These are phyloP conservation scores for Pseudomyrmex pallidus DNA, from an alignment of 1,140 invertebrate species.

Conservation along the genomic window DNA sequence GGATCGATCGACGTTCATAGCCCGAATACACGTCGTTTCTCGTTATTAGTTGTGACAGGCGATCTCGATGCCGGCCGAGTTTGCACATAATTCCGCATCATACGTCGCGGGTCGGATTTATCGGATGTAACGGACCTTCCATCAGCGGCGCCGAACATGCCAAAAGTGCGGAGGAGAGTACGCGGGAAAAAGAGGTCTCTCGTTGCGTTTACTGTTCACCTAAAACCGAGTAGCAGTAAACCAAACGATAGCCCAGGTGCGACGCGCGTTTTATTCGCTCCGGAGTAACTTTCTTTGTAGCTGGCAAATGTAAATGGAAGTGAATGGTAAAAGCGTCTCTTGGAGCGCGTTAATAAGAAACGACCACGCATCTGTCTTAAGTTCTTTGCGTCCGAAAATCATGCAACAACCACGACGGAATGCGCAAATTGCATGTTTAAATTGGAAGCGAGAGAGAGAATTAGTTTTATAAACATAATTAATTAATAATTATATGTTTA, in stretches of 20 bases:
- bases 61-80: slow-evolving; percentile 50
- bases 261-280: slow-evolving; percentile 64
- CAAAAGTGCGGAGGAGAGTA: slow-evolving; percentile 20
- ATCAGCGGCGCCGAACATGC: not conserved
- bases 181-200: slow-evolving; percentile 24
- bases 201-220: slow-evolving; percentile 54
- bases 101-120: slow-evolving; percentile 42
- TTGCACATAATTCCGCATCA: slow-evolving; percentile 54
- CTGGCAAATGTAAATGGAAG: slow-evolving; percentile 62
- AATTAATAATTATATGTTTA: not conserved
- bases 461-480: not conserved
- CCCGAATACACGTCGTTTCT: slow-evolving; percentile 56
- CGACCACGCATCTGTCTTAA: not conserved
- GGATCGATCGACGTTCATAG: slow-evolving; percentile 56
- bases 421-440: not conserved
- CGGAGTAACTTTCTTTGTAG: slow-evolving; percentile 68
- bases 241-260: slow-evolving; percentile 36
- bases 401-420: not conserved
- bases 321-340: slow-evolving; percentile 24
- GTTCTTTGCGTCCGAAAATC: not conserved
- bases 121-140: slow-evolving; percentile 44
- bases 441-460: not conserved
- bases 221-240: slow-evolving; percentile 63
- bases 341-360: slow-evolving; percentile 51
- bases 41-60: slow-evolving; percentile 60